phyloP scores from a whole-genome alignment of 2,888 invertebrate species.

The Brachypalpus laphriformis region DNA sequence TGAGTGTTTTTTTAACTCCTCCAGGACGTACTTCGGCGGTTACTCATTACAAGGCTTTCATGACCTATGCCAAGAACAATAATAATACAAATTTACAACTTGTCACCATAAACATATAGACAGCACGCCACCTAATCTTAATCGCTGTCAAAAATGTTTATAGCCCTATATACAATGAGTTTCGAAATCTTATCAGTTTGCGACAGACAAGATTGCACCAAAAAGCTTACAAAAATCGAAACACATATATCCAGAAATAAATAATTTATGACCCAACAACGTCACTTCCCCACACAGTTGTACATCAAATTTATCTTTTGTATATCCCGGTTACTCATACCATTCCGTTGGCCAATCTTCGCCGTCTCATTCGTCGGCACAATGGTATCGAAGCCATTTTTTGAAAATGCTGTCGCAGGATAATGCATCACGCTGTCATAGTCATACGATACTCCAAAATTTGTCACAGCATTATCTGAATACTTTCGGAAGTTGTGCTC shows the following conservation, averaged over 20 bases:
- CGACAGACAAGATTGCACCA: background rate
- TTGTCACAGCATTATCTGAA: conserved; percentile 84
- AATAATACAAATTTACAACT: too few relatives aligned
- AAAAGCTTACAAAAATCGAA: background rate
- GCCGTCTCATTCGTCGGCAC: conserved; percentile 81
- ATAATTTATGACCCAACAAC: background rate
- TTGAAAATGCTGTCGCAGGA: conserved; percentile 88
- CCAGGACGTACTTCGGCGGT: too few relatives aligned
- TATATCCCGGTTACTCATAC: conserved; percentile 73
- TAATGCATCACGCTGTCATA: conserved; percentile 92
- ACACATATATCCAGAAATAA: background rate
- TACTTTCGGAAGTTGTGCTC: conserved; percentile 88
- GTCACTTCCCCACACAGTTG: conserved; percentile 21
- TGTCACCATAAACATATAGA: too few relatives aligned
- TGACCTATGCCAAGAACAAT: too few relatives aligned
- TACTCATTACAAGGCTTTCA: too few relatives aligned
- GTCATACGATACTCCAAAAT: conserved; percentile 88
- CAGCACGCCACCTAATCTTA: too few relatives aligned
- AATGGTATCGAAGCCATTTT: conserved; percentile 87
- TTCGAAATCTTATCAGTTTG: background rate
- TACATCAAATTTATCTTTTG: conserved; percentile 75
- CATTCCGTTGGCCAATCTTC: conserved; percentile 71
- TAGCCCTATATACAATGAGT: background rate
- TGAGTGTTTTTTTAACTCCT: too few relatives aligned
- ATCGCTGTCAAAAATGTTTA: too few relatives aligned